phyloP scores from a whole-genome alignment of 2,797 vertebrate genomes.

The Anabas testudineus region DNA sequence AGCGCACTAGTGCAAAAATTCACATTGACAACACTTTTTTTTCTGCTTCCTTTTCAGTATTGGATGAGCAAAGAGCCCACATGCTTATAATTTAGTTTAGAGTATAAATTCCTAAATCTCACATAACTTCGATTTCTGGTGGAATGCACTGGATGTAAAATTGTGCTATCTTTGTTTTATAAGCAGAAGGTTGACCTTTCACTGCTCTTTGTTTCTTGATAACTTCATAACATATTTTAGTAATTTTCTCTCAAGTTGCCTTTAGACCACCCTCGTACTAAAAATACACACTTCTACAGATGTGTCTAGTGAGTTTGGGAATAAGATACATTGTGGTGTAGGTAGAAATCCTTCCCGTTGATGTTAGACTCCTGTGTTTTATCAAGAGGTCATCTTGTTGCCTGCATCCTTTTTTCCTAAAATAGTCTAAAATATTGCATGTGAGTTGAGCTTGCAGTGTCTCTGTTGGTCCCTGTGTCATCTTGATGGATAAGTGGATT shows the following conservation, averaged over 20 bases:
- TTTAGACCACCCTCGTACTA: slow-evolving; percentile 21
- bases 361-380: slow-evolving; percentile 15
- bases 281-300: slow-evolving; percentile 8
- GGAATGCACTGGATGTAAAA: slow-evolving; percentile 28
- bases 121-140: slow-evolving; percentile 44
- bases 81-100: slow-evolving; percentile 69
- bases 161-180: slow-evolving; percentile 48
- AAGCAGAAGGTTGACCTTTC: slow-evolving; percentile 19
- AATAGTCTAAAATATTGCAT: slow-evolving; percentile 36
- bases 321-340: background rate
- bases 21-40: slow-evolving; percentile 34
- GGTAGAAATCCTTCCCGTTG: background rate
- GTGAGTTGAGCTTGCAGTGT: slow-evolving; percentile 45
- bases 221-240: slow-evolving; percentile 41
- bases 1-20: slow-evolving; percentile 62
- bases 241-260: slow-evolving; percentile 15
- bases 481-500: slow-evolving; percentile 79
- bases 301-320: slow-evolving; percentile 13
- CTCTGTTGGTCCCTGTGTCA: slow-evolving; percentile 60
- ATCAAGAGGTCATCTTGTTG: slow-evolving; percentile 10
- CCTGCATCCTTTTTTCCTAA: background rate
- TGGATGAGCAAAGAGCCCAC: slow-evolving; percentile 57
- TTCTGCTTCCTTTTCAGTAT: slow-evolving; percentile 34
- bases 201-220: slow-evolving; percentile 12
- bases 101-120: slow-evolving; percentile 62